Conservation (phyloP, 2,797 vertebrate genomes). For the Prunella strophiata region DNA sequence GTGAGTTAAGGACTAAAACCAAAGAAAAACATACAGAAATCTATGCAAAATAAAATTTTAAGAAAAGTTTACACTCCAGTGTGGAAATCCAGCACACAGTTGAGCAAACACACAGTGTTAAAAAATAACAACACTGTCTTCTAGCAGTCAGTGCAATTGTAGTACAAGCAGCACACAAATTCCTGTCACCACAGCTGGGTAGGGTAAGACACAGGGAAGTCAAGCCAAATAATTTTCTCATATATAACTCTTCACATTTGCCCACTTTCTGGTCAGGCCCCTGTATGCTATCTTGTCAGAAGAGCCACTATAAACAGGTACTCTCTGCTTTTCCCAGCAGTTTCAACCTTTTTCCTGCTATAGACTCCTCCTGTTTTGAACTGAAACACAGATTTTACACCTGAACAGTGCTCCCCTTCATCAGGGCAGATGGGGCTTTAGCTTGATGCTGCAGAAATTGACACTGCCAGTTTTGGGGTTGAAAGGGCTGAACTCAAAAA, state of each 20-base stretch:
- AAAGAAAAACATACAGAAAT: not conserved
- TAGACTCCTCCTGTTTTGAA: not conserved
- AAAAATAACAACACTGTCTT: not conserved
- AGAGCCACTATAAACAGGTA: not conserved
- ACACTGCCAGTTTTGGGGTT: conserved; percentile 5
- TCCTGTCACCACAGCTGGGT: not conserved
- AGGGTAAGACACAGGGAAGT: not conserved
- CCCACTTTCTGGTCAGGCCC: conserved; percentile 10
- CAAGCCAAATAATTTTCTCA: not conserved
- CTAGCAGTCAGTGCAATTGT: not conserved
- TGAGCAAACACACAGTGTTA: not conserved
- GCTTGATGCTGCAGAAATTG: not conserved
- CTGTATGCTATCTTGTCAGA: not conserved
- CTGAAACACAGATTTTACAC: not conserved
- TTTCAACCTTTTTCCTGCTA: not conserved
- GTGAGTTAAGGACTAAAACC: not conserved
- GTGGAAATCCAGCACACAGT: not conserved
- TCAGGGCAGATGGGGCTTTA: not conserved
- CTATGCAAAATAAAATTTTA: not conserved
- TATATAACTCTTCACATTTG: not conserved
- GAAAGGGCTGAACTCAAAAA: conserved; percentile 28
- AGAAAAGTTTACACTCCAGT: not conserved
- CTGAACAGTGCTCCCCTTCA: not conserved
- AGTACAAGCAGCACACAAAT: conserved; percentile 28
- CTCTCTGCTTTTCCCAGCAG: not conserved